Evolutionary conservation across 2,797 vertebrate genomes (phyloP), one percentile per base, ranked within the genome.

Genomic region (Dromococcyx pavoninus): DNA sequence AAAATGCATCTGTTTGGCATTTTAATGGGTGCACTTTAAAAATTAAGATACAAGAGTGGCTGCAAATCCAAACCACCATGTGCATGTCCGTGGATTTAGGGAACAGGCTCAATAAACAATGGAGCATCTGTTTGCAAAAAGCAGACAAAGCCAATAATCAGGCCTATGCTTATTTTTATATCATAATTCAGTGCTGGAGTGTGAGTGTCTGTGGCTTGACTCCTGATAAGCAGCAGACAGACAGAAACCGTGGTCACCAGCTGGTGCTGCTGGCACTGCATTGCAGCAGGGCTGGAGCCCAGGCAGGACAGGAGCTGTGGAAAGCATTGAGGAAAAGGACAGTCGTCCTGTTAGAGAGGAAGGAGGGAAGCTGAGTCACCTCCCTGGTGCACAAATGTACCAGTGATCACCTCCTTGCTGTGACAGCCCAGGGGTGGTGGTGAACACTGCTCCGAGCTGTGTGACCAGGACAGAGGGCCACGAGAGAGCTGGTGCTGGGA

Each of bases 121-220:
- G 83, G 67, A 95, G 86, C 94, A 96, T 96, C 94, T 96, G 94
- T 58, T 33, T 88, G 80, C 80, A 79, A 39, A 78, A 61, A 64
- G 80, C 83, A 91, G 86, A 96, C 94, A 95, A 95, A 93, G 91
- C 53, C 71, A 89, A 93, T 62, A 37, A 96, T 94, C 94, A 93
- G 93, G 67, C 71, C 57, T 10, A 2, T 28, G 88, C 77, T 94
- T 94, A 85, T 95, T 96, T 96, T 96, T 88, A 72, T 91, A 85
- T 77, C 94, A 83, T 90, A 90, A 93, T 80, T 95, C 91, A 44
- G 35, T 69, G 92, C 78, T 83, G 94, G 64, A 91, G 77, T 8
- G 75, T 1, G 67, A 32, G 78, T 46, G 86, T 60, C 88, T 88
- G 93, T 61, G 93, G 87, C 50, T 57, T 35, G 86, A 74, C 83